Evolutionary conservation across 2,113 vertebrate genomes (phyloP).

Genomic region (Microcebus murinus): DNA sequence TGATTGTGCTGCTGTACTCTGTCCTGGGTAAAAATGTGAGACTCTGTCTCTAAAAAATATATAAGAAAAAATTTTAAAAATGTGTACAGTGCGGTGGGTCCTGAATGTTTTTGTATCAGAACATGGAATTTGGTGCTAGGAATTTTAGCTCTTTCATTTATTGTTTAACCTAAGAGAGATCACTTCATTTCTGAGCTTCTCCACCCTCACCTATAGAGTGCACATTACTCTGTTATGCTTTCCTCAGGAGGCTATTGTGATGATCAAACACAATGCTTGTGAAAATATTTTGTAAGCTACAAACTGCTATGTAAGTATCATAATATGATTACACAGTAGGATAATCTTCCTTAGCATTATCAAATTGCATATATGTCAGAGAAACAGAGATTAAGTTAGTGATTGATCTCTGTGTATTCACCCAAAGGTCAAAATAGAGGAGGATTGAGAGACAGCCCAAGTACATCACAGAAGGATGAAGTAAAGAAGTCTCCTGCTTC

Average conservation of each 20-base stretch:
- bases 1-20: neutral
- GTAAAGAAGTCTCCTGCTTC: neutral
- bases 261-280: neutral
- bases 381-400: neutral
- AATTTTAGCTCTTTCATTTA: neutral
- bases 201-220: neutral
- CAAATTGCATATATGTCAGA: neutral
- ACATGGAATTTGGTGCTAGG: neutral
- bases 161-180: neutral
- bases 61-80: neutral
- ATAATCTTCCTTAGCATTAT: neutral
- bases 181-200: neutral
- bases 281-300: conserved; percentile 17
- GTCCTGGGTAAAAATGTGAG: neutral
- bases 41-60: neutral
- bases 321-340: neutral
- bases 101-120: neutral
- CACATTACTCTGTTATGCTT: neutral
- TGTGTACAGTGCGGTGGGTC: neutral
- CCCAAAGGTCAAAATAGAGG: neutral
- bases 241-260: neutral
- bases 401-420: neutral
- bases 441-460: neutral
- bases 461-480: neutral
- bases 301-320: neutral